Percentiles rank a stretch among this genome's conserved stretches.
phyloP scores from a whole-genome alignment of 1,140 invertebrate genomes.

The Apis mellifera region DNA sequence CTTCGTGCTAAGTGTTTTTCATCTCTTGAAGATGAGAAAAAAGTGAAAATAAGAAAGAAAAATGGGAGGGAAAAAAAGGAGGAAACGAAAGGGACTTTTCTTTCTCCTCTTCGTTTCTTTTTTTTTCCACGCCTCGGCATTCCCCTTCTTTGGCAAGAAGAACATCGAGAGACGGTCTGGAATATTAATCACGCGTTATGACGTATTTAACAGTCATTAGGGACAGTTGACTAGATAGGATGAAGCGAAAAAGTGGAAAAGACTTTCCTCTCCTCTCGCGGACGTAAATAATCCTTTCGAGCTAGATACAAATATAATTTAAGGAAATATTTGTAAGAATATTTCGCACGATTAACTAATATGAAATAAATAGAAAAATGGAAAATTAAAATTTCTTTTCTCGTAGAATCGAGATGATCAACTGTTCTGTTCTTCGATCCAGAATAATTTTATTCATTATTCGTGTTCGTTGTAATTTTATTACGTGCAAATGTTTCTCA shows the following conservation, averaged over 20 bases:
- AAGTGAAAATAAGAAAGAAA: not conserved
- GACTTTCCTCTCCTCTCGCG: slow-evolving; percentile 1
- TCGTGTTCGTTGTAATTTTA: not conserved
- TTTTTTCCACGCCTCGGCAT: not conserved
- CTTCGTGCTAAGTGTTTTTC: not conserved
- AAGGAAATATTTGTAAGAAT: not conserved
- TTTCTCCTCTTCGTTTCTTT: not conserved
- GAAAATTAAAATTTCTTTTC: not conserved
- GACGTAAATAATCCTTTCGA: slow-evolving; percentile 32
- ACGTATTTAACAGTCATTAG: slow-evolving; percentile 60
- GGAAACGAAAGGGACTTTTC: not conserved
- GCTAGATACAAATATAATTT: slow-evolving; percentile 13
- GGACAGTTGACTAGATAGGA: slow-evolving; percentile 45
- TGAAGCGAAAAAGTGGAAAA: slow-evolving; percentile 38
- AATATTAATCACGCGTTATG: slow-evolving; percentile 64
- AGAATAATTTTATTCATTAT: no score
- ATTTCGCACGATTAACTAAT: not conserved
- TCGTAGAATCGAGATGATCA: no score
- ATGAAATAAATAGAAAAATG: not conserved
- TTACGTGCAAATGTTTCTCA: not conserved
- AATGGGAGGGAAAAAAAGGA: no score
- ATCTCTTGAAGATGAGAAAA: no score
- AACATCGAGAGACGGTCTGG: slow-evolving; percentile 17
- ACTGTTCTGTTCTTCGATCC: not conserved
- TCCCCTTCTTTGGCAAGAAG: not conserved